phyloP scores from a whole-genome alignment of 2,113 vertebrate genomes.

The Hippocampus abdominalis region DNA sequence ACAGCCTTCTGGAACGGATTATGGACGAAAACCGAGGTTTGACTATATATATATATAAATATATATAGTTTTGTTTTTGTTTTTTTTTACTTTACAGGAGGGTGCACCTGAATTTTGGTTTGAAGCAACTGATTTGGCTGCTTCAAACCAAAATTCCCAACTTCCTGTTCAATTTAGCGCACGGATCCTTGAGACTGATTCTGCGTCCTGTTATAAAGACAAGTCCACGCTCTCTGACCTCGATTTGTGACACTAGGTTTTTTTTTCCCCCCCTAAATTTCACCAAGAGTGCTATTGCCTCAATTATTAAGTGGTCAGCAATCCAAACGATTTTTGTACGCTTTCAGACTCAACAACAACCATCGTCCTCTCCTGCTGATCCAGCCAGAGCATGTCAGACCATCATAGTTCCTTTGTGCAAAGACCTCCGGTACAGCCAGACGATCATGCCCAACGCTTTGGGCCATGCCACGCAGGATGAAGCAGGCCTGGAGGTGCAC shows the following conservation, averaged over 20 bases:
- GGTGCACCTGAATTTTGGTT: no score
- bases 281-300: not conserved
- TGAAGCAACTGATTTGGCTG: no score
- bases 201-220: not conserved
- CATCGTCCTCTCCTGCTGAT: not conserved
- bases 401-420: constrained; percentile 77
- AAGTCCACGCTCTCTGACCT: not conserved
- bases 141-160: not conserved
- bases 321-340: not conserved
- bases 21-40: no score
- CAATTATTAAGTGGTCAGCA: not conserved
- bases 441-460: constrained; percentile 74
- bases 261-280: not conserved
- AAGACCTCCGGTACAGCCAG: constrained; percentile 71
- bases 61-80: no score
- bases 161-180: not conserved
- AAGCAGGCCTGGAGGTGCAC: constrained; percentile 71
- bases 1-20: no score
- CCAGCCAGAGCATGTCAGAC: constrained; percentile 71
- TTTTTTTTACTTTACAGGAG: no score
- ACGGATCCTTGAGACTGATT: not conserved
- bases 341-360: not conserved
- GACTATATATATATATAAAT: no score
- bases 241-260: no score
- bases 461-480: constrained; percentile 62